Evolutionary conservation across 2,888 invertebrate species (phyloP).

Genomic region (Orchesella flavescens): DNA sequence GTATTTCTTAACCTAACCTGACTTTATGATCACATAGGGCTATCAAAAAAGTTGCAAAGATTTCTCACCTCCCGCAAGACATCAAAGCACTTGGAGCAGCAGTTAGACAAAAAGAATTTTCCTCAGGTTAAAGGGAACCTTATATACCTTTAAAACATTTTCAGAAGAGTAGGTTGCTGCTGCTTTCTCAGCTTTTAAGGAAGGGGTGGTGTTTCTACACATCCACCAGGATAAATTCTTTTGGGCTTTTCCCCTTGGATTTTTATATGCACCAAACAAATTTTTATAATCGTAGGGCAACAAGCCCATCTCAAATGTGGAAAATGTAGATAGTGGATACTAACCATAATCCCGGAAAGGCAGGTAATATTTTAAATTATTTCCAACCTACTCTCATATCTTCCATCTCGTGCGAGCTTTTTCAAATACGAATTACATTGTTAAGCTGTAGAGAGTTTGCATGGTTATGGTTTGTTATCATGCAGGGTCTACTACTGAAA

Average conservation of each 20-base stretch:
- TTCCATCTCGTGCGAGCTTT: slow-evolving; percentile 9
- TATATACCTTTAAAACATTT: neutral
- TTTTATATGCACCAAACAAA: neutral
- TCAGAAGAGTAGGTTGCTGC: neutral
- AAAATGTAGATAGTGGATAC: too few relatives aligned
- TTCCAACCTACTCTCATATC: slow-evolving; percentile 27
- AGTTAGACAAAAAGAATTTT: neutral
- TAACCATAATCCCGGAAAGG: slow-evolving; percentile 17
- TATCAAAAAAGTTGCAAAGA: slow-evolving; percentile 21
- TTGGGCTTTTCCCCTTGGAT: neutral
- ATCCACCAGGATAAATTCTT: neutral
- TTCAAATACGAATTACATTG: neutral
- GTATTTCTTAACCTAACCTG: neutral
- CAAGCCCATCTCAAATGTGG: neutral
- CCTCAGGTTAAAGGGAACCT: slow-evolving; percentile 1
- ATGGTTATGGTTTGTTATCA: neutral
- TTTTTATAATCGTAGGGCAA: neutral
- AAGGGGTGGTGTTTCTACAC: neutral
- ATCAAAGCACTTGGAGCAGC: slow-evolving; percentile 3
- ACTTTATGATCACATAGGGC: slow-evolving; percentile 17
- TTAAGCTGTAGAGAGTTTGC: slow-evolving; percentile 2
- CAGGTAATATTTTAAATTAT: slow-evolving; percentile 47
- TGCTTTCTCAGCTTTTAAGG: slow-evolving; percentile 25
- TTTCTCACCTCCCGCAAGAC: slow-evolving; percentile 1
- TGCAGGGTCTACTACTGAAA: slow-evolving; percentile 2